Evolutionary conservation across 2,797 vertebrate genomes (phyloP), one percentile per base, ranked within the genome.

Genomic region (Leptoclinus maculatus): DNA sequence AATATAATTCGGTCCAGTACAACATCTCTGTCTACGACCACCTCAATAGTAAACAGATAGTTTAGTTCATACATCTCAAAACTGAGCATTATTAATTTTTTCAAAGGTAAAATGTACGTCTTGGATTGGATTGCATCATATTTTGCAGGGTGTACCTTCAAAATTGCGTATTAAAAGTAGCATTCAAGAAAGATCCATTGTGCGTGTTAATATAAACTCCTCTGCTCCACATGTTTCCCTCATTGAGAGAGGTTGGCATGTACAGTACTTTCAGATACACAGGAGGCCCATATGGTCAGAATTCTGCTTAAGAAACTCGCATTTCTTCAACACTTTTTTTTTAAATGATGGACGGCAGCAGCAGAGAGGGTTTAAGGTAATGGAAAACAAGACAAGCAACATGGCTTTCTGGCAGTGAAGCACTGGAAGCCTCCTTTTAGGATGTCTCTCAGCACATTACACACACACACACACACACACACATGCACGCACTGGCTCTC

Each of bases 371-470:
- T 54, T 76, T 63, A 58, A 74, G 68, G 79, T 81, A 79, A 74
- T 71, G 65, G 62, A 73, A 79, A 91, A 83, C 78, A 76, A 79
- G 84, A 86, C 79, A 77, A 58, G 81, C 75, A 84, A 78, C 71
- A 78, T 39, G 79, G 71, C 70, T 82, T 57, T 79, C 82, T 84
- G 79, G 60, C 76, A 85, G 62, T 62, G 76, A 41, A 82, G 76
- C 70, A 57, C 79, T 38, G 34, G 54, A 78, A 56, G 47, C 57
- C 43, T 85, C 17, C 53, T 65, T 83, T 74, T 64, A 63, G 47
- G 56, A 47, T 68, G 36, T 74, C 36, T 60, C 75, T 63, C 75
- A 34, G 32, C 38, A 36, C 23, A n/a, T 72, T 68, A 58, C 43
- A 80, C 23, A 74, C 34, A 57, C 56, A 17, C 54, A 29, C 25